These are phyloP conservation scores for Sepioteuthis lessoniana DNA, from an alignment of 2,888 invertebrate species.

Conservation along the genomic window DNA sequence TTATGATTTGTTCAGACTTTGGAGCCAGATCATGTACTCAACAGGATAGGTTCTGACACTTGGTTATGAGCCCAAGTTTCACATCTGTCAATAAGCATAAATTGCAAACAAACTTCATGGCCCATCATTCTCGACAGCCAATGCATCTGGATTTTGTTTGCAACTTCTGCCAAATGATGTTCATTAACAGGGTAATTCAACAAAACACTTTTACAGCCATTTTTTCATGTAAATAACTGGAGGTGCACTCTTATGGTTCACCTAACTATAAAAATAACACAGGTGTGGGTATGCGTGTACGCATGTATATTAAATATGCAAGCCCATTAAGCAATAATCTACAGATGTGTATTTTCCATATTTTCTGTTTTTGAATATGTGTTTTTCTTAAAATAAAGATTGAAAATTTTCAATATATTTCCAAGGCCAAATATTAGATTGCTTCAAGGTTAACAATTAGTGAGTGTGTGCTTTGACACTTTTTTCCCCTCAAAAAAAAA, in stretches of 20 bases:
- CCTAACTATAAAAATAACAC: too few species aligned
- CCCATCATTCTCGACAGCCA: not conserved
- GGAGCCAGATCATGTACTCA: not conserved
- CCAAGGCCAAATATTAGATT: not conserved
- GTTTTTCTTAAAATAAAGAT: not conserved
- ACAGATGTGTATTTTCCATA: not conserved
- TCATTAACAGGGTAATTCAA: not conserved
- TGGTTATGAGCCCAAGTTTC: not conserved
- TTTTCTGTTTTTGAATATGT: not conserved
- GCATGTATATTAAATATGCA: not conserved
- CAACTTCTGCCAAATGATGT: not conserved
- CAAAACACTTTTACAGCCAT: not conserved
- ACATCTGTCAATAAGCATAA: not conserved
- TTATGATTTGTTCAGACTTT: not conserved
- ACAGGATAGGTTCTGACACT: not conserved
- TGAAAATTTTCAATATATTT: not conserved
- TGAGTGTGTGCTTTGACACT: not conserved
- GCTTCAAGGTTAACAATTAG: not conserved
- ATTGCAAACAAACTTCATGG: not conserved
- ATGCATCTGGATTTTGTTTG: not conserved
- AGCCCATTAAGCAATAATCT: not conserved
- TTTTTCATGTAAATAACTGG: not conserved
- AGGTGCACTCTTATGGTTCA: too few species aligned
- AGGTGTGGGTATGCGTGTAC: not conserved
- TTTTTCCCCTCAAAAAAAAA: not conserved